These are phyloP conservation scores for Aplysina aerophoba DNA, from an alignment of 37 sponge, comb jelly and placozoan species.

Conservation along the genomic window DNA sequence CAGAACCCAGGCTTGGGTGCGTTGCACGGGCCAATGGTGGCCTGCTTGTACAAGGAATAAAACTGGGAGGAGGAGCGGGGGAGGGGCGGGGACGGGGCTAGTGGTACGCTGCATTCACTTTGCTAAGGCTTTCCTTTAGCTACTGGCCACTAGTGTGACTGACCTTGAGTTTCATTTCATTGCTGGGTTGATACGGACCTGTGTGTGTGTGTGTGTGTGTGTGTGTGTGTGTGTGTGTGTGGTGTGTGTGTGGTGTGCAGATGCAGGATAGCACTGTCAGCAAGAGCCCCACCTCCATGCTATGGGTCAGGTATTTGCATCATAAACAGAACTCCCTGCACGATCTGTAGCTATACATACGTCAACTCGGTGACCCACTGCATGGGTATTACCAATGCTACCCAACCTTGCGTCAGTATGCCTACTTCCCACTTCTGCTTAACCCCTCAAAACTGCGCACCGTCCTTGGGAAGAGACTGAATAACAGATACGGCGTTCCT, in stretches of 20 bases:
- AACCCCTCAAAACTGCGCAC: neutral
- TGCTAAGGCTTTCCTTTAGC: neutral
- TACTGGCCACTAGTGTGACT: neutral
- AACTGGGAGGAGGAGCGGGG: conserved; percentile 46
- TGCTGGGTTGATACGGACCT: conserved; percentile 77
- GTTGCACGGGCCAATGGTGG: conserved; percentile 66
- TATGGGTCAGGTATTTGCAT: too few relatives aligned
- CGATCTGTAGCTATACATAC: too few relatives aligned
- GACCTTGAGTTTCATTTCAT: conserved; percentile 65
- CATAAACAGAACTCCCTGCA: too few relatives aligned
- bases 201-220: neutral
- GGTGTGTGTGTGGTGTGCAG: too few relatives aligned
- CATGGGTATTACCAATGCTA: too few relatives aligned
- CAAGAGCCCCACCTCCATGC: too few relatives aligned
- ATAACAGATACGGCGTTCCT: conserved; percentile 59
- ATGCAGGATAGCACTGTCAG: too few relatives aligned
- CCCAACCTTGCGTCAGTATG: too few relatives aligned
- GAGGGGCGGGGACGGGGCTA: neutral
- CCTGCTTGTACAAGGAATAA: conserved; percentile 82
- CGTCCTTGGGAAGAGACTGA: conserved; percentile 71
- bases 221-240: too few relatives aligned
- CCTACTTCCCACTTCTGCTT: too few relatives aligned
- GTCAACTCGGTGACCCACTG: too few relatives aligned
- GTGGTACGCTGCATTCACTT: neutral
- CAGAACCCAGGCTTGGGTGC: conserved; percentile 63